Conservation (phyloP, 2,797 vertebrate species). For the Myoxocephalus aenaeus region DNA sequence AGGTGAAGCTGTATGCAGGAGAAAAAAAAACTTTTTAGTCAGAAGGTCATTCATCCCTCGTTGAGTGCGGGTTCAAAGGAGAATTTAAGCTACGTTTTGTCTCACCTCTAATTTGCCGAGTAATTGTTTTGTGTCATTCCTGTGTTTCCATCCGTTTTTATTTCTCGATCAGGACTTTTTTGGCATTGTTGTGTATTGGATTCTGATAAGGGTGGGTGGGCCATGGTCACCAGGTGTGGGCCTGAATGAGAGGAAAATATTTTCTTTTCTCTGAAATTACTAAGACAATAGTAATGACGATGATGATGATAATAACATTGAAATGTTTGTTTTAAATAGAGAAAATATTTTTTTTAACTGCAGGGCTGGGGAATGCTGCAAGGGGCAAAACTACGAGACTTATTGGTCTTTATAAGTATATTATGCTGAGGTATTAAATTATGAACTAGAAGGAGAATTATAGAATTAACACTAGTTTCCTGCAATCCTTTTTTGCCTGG, state of each 20-base stretch:
- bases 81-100: constrained; percentile 78
- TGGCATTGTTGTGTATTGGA: constrained; percentile 76
- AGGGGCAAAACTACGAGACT: constrained; percentile 81
- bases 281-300: constrained; percentile 78
- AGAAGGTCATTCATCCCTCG: constrained; percentile 61
- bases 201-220: constrained; percentile 76
- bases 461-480: constrained; percentile 89
- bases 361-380: constrained; percentile 84
- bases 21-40: constrained; percentile 38
- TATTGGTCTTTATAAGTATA: constrained; percentile 84
- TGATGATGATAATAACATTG: constrained; percentile 77
- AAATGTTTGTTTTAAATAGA: constrained; percentile 89
- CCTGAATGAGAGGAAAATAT: constrained; percentile 75
- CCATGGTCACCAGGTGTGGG: constrained; percentile 67
- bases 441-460: constrained; percentile 86
- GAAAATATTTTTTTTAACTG: constrained; percentile 90
- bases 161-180: constrained; percentile 78
- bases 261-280: constrained; percentile 84
- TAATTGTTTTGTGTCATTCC: constrained; percentile 85
- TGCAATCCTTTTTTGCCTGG: constrained; percentile 87
- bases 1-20: constrained; percentile 73
- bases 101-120: constrained; percentile 80
- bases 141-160: constrained; percentile 80
- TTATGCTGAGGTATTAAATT: constrained; percentile 86
- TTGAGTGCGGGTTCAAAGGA: constrained; percentile 63